phyloP scores from a whole-genome alignment of 2,797 vertebrate genomes.

The Thripadectes ignobilis region DNA sequence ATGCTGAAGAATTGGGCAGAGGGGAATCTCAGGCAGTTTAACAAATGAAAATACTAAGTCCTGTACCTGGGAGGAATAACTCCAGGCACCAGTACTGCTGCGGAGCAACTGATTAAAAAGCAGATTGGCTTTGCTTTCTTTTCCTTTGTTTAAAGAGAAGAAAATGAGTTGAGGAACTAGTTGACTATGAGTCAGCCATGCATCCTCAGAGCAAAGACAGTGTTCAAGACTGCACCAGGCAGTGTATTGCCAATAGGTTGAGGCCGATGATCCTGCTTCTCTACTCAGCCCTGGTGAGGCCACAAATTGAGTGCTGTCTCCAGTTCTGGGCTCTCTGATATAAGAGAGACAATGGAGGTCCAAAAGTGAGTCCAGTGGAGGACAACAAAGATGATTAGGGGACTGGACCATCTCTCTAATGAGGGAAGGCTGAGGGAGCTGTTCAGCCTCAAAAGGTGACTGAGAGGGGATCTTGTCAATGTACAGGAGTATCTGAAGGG shows the following conservation, averaged over 20 bases:
- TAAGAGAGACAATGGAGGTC: background rate
- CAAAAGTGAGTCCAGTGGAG: rapidly evolving
- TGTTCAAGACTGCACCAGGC: background rate
- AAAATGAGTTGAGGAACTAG: background rate
- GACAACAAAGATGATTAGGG: too few species aligned
- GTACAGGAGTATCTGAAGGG: background rate
- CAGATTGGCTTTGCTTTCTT: background rate
- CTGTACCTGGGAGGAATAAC: background rate
- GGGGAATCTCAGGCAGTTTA: background rate
- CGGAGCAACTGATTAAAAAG: background rate
- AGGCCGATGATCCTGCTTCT: background rate
- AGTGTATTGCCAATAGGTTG: background rate
- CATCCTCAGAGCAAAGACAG: background rate
- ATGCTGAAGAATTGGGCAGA: background rate
- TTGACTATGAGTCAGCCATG: background rate
- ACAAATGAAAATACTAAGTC: background rate
- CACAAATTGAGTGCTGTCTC: too few species aligned
- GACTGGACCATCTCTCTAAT: background rate
- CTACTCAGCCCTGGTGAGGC: background rate
- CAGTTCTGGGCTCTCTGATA: background rate
- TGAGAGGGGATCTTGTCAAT: background rate
- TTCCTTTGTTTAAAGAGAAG: background rate
- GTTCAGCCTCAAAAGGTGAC: background rate
- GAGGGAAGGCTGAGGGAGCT: background rate
- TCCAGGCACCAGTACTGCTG: background rate